Percentiles rank a stretch among this genome's conserved stretches.
These are phyloP conservation scores for Podargus strigoides DNA, from an alignment of 2,797 vertebrate species.

Conservation along the genomic window DNA sequence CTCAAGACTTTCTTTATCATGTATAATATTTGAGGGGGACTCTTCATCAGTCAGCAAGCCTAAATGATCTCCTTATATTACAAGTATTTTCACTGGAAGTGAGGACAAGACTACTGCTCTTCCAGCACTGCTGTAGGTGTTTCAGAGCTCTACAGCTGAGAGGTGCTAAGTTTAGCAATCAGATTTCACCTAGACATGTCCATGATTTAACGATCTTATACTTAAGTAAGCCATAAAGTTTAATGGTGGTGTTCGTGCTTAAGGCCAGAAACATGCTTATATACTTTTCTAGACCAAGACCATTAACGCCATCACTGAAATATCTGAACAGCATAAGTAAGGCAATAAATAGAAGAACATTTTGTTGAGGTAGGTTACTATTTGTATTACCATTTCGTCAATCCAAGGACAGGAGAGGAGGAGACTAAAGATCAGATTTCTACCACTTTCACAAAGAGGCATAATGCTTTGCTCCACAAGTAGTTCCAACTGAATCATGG, in stretches of 20 bases:
- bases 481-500: background rate
- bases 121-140: slow-evolving; percentile 1
- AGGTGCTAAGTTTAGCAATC: slow-evolving; percentile 11
- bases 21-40: background rate
- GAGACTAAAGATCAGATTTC: background rate
- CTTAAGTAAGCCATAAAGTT: background rate
- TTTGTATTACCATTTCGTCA: background rate
- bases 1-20: background rate
- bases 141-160: background rate
- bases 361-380: background rate
- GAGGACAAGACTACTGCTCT: background rate
- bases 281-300: background rate
- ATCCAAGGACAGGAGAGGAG: background rate
- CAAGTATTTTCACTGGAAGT: background rate
- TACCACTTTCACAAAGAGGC: background rate
- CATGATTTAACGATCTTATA: background rate
- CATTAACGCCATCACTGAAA: background rate
- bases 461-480: background rate
- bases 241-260: background rate
- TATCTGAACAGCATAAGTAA: background rate
- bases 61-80: background rate
- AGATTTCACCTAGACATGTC: background rate
- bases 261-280: background rate
- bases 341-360: background rate
- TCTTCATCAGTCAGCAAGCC: background rate